Evolutionary conservation across 2,797 vertebrate species (phyloP).

Genomic region (Sphenopsis melanotis): DNA sequence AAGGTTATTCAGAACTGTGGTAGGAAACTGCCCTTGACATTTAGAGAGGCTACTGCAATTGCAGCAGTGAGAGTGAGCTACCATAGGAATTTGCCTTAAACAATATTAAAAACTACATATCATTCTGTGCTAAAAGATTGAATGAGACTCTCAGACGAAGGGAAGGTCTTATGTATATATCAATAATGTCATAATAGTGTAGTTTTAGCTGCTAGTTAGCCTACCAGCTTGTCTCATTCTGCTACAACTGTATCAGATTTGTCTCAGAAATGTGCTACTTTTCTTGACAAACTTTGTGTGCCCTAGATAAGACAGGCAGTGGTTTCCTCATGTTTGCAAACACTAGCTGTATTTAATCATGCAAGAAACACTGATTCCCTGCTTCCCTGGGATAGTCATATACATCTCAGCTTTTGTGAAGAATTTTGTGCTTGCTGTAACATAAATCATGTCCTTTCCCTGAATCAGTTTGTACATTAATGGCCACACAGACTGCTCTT

Average conservation of each 20-base stretch:
- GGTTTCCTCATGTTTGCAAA: not conserved
- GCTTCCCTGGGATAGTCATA: not conserved
- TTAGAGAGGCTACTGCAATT: not conserved
- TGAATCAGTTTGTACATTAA: not conserved
- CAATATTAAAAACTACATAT: not conserved
- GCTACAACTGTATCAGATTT: not conserved
- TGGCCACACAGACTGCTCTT: conserved; percentile 43
- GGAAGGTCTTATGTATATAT: not conserved
- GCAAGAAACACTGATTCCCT: not conserved
- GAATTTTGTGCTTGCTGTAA: not conserved
- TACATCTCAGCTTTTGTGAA: not conserved
- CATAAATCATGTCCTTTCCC: not conserved
- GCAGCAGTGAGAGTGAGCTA: not conserved
- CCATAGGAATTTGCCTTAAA: not conserved
- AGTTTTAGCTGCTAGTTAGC: not conserved
- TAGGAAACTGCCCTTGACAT: not conserved
- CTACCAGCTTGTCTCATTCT: not conserved
- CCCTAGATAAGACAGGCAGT: not conserved
- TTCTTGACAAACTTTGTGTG: not conserved
- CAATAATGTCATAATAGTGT: not conserved
- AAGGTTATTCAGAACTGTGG: not conserved
- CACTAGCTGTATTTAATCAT: conserved; percentile 17
- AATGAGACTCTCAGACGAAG: not conserved
- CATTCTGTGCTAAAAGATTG: not conserved
- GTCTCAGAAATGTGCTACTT: not conserved